These are phyloP conservation scores for Noctua janthina DNA, from an alignment of 2,888 invertebrate species.

Conservation along the genomic window DNA sequence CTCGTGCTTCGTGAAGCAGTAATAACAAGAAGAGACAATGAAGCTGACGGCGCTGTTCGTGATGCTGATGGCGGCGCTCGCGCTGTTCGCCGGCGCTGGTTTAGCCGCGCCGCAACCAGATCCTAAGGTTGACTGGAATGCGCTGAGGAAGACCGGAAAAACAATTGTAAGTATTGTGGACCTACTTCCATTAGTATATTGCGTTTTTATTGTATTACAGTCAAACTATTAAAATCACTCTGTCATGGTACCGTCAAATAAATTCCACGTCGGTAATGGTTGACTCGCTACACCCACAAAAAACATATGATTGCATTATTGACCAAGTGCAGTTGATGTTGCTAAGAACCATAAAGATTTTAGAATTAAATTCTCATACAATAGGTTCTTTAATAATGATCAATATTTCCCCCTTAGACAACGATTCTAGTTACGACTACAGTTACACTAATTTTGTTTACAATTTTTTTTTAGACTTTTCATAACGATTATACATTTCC, in stretches of 20 bases:
- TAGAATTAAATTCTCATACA: neutral
- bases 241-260: neutral
- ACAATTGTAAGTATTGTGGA: conserved; percentile 68
- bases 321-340: neutral
- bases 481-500: neutral
- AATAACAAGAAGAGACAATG: conserved; percentile 22
- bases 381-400: neutral
- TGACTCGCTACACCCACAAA: neutral
- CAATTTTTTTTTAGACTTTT: neutral
- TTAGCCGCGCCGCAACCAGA: conserved; percentile 30
- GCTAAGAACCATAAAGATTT: neutral
- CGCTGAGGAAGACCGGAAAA: conserved; percentile 73
- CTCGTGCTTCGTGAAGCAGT: conserved; percentile 2
- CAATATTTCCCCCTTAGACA: neutral
- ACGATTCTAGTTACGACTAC: neutral
- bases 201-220: neutral
- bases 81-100: conserved; percentile 23
- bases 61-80: conserved; percentile 37
- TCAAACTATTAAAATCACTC: neutral
- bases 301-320: neutral
- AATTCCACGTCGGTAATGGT: neutral
- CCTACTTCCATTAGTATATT: neutral
- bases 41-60: conserved; percentile 28
- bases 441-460: neutral
- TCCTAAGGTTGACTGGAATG: conserved; percentile 40